Evolutionary conservation across 2,797 vertebrate genomes (phyloP), one percentile per base, ranked within the genome.

Genomic region (Cyclopterus lumpus): DNA sequence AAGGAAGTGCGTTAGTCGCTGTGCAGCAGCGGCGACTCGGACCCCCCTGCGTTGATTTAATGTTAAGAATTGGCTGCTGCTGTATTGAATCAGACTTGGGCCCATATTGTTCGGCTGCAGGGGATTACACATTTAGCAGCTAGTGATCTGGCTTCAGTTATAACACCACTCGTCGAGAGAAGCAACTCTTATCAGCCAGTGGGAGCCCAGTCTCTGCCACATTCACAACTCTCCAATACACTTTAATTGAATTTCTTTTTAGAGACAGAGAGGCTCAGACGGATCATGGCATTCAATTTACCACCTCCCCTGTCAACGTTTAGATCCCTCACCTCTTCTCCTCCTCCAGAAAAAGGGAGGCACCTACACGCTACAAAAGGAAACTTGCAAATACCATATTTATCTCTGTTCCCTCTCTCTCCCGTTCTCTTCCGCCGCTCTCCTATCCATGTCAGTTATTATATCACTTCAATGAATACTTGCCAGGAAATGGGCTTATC

Each of bases 201-300:
- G 91, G 94, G 84, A 91, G 85, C 86, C 88, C 94, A 94, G 95
- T 96, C 96, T 96, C 96, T 95, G 95, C 96, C 96, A 97, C 97
- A 99, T 99, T 98, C 97, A 99, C 96, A 97, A 96, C 93, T 94
- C 96, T 97, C 97, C 98, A 99, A 99, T 97, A 97, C 97, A 96
- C 96, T 97, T 98, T 99, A 99, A 99, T 99, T 99, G 97, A 98
- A 99, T 99, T 99, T 98, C 96, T 97, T 96, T 95, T 95, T 93
- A 96, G 96, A 97, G 92, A 93, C 95, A 96, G 97, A 96, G 96
- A 95, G 96, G 97, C 97, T 97, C 96, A 97, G 97, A 97, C 96
- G 94, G 96, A 96, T 94, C 91, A 95, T 96, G 95, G 95, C 96
- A 97, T 98, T 97, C 96, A 96, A 97, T 99, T 97, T 97, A 96